Evolutionary conservation across 2,113 vertebrate genomes (phyloP).

Genomic region (human): GRCh38 chr12:128956501-128957000

Average conservation of each 20-base stretch:
- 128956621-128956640: not conserved
- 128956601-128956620: not conserved
- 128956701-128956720: not conserved
- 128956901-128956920: not conserved
- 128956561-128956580: not conserved
- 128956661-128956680: not conserved
- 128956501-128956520: not conserved
- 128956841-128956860: not conserved
- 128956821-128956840: not conserved
- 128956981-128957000: accelerated
- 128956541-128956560: not conserved
- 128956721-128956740: not conserved
- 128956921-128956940: accelerated
- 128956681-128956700: not conserved
- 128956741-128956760: not conserved
- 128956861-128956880: not conserved
- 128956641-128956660: not conserved
- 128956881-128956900: not conserved
- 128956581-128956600: not conserved
- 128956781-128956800: not conserved
- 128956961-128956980: accelerated
- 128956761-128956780: not conserved
- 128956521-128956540: not conserved
- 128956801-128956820: not conserved
- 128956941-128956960: accelerated